Percentiles rank a stretch among this genome's conserved stretches.
Conservation (phyloP, 1,140 invertebrate species). For the Pogonomyrmex californicus region DNA sequence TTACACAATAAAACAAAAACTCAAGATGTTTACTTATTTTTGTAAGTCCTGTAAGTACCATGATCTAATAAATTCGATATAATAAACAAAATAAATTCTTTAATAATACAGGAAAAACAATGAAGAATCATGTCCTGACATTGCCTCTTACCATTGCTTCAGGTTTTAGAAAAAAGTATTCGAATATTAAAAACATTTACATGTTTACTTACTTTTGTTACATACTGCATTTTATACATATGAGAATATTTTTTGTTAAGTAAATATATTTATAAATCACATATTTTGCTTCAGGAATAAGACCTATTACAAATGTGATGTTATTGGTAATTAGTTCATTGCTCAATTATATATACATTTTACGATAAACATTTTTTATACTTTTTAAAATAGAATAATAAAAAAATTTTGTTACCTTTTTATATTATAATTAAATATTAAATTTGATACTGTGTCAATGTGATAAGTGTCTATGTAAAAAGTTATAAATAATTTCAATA, state of each 20-base stretch:
- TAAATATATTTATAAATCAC: background rate
- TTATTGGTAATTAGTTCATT: conserved; percentile 27
- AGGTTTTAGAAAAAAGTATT: no score
- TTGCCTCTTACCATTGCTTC: no score
- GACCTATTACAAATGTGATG: conserved; percentile 49
- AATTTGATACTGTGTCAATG: background rate
- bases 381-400: conserved; percentile 17
- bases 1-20: no score
- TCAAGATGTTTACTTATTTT: no score
- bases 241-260: background rate
- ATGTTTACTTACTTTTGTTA: no score
- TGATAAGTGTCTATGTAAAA: background rate
- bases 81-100: no score
- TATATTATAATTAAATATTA: background rate
- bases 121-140: no score
- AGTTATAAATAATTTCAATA: conserved; percentile 43
- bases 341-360: background rate
- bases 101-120: no score
- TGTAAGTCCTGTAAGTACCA: no score
- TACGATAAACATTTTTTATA: conserved; percentile 25
- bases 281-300: background rate
- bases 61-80: no score
- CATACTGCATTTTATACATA: background rate
- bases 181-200: no score
- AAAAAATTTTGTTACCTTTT: conserved; percentile 17